Evolutionary conservation across 2,888 invertebrate genomes (phyloP).

Genomic region (Cyclophora albipunctata): DNA sequence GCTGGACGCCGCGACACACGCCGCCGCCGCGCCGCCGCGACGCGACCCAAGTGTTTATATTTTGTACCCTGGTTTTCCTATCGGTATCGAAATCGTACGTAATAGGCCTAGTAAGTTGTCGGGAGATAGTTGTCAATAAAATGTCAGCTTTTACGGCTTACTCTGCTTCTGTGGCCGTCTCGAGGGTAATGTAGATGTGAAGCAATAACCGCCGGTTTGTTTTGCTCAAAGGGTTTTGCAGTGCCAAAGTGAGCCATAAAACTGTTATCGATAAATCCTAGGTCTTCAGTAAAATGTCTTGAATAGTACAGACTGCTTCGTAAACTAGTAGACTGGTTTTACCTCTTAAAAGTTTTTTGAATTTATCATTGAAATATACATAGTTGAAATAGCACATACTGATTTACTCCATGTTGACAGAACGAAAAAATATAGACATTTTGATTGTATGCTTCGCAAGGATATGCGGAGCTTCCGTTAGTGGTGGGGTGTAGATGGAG

Average conservation of each 20-base stretch:
- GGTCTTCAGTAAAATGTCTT: constrained; percentile 66
- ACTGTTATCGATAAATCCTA: constrained; percentile 54
- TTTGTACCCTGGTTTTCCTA: constrained; percentile 20
- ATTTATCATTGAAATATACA: constrained; percentile 48
- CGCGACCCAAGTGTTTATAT: constrained; percentile 17
- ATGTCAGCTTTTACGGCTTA: constrained; percentile 69
- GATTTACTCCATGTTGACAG: constrained; percentile 48
- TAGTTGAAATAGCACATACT: constrained; percentile 55
- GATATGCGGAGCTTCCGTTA: constrained; percentile 48
- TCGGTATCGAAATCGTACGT: constrained; percentile 24
- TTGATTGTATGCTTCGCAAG: constrained; percentile 37
- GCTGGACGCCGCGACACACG: constrained; percentile 35
- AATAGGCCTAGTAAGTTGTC: constrained; percentile 26
- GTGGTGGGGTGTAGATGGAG: constrained; percentile 29
- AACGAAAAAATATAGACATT: constrained; percentile 40
- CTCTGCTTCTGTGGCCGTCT: constrained; percentile 61
- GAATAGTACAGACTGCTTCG: constrained; percentile 68
- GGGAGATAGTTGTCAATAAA: constrained; percentile 37
- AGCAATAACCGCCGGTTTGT: constrained; percentile 46
- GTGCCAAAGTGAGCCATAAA: constrained; percentile 74
- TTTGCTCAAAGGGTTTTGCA: constrained; percentile 66
- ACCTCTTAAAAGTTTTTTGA: constrained; percentile 62
- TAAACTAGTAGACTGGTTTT: constrained; percentile 70
- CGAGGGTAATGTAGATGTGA: constrained; percentile 31
- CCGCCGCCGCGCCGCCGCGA: constrained; percentile 22